phyloP scores from a whole-genome alignment of 2,888 invertebrate species.

The Dicyrtoma fusca region DNA sequence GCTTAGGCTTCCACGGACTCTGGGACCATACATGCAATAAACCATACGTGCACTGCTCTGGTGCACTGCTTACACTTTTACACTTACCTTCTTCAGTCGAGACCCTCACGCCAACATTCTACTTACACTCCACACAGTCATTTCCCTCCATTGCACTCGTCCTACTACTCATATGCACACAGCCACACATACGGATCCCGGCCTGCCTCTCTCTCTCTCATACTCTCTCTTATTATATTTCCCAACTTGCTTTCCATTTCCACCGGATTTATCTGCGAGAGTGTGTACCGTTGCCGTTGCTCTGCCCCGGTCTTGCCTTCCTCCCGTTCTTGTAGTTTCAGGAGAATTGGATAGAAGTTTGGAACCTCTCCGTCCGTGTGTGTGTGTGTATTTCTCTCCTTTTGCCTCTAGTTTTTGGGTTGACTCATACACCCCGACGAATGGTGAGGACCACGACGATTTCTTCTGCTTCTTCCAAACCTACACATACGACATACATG shows the following conservation, averaged over 20 bases:
- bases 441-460: slow-evolving; percentile 25
- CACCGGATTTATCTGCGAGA: slow-evolving; percentile 23
- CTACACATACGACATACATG: slow-evolving; percentile 4
- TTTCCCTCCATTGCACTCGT: too few species aligned
- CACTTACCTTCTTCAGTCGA: too few species aligned
- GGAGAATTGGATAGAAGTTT: too few species aligned
- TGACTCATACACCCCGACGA: slow-evolving; percentile 19
- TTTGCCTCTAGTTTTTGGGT: slow-evolving; percentile 18
- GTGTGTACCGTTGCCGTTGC: background rate
- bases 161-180: background rate
- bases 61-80: too few species aligned
- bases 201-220: too few species aligned
- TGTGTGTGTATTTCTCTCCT: slow-evolving; percentile 1
- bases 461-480: slow-evolving; percentile 13
- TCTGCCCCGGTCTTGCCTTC: background rate
- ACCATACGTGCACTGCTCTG: too few species aligned
- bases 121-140: background rate
- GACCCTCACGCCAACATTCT: too few species aligned
- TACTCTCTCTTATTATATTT: too few species aligned
- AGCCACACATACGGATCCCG: background rate
- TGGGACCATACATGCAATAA: slow-evolving; percentile 2
- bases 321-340: background rate
- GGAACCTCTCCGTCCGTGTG: background rate
- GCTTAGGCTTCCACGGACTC: too few species aligned
- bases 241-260: slow-evolving; percentile 23